Conservation (phyloP, 2,113 vertebrate genomes). For the Neoarius graeffei region DNA sequence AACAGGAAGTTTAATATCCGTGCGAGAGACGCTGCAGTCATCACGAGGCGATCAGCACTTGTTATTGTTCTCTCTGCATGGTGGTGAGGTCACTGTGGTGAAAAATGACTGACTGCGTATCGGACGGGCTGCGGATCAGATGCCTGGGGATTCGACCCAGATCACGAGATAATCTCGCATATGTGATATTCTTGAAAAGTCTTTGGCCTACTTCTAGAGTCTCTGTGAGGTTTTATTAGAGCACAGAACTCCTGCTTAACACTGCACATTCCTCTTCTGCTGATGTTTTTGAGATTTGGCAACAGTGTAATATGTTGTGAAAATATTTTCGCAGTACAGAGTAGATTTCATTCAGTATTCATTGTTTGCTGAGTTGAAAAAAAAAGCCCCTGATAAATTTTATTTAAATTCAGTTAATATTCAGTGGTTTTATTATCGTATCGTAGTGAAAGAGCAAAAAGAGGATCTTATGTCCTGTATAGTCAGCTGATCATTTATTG, state of each 20-base stretch:
- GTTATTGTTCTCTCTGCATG: conserved; percentile 1
- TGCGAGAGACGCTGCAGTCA: not conserved
- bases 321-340: not conserved
- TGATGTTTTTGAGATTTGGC: not conserved
- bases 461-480: too few species aligned
- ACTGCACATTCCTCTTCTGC: not conserved
- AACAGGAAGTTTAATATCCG: not conserved
- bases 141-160: conserved; percentile 40
- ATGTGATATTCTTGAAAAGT: conserved; percentile 14
- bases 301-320: not conserved
- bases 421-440: too few species aligned
- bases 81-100: not conserved
- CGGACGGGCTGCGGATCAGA: conserved; percentile 30
- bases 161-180: conserved; percentile 32
- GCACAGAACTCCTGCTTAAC: conserved; percentile 1
- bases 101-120: not conserved
- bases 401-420: not conserved
- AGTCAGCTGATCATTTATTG: too few species aligned
- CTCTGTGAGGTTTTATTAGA: not conserved
- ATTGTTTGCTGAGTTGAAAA: too few species aligned
- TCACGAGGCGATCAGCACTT: conserved; percentile 3
- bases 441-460: too few species aligned
- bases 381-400: not conserved
- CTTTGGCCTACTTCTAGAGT: conserved; percentile 51
- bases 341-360: too few species aligned